These are phyloP conservation scores for Ectemnius lituratus DNA, from an alignment of 2,888 invertebrate species.

Conservation along the genomic window DNA sequence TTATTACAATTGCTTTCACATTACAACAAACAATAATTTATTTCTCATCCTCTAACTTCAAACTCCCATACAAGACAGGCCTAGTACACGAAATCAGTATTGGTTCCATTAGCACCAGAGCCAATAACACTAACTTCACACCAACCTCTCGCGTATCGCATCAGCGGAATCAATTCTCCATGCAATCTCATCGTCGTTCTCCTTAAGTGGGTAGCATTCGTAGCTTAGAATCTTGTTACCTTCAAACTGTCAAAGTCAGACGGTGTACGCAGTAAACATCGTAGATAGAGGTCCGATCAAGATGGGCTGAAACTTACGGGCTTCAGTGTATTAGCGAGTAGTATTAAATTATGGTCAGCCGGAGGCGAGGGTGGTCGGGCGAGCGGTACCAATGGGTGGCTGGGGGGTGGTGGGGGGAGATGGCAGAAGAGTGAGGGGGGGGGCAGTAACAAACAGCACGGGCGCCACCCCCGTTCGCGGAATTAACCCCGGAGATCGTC, in stretches of 20 bases:
- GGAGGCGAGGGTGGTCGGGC: conserved; percentile 56
- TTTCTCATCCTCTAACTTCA: too few species aligned
- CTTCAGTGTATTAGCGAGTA: conserved; percentile 68
- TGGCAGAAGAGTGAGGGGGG: background rate
- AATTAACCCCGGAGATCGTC: conserved; percentile 69
- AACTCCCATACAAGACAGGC: too few species aligned
- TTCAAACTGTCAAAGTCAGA: background rate
- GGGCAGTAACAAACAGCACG: conserved; percentile 61
- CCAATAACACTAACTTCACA: too few species aligned
- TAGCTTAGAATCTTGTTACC: background rate
- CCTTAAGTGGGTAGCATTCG: too few species aligned
- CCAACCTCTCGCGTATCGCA: too few species aligned
- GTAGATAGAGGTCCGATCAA: conserved; percentile 60
- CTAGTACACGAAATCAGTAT: too few species aligned
- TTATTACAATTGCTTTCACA: too few species aligned
- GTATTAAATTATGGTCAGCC: conserved; percentile 75
- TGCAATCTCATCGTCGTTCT: too few species aligned
- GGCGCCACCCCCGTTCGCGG: conserved; percentile 49
- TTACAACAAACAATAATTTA: too few species aligned
- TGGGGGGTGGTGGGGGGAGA: background rate
- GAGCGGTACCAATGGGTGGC: conserved; percentile 61
- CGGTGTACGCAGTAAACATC: background rate
- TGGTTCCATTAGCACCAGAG: too few species aligned
- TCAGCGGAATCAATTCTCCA: too few species aligned
- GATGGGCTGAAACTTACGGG: conserved; percentile 39